Conservation (phyloP, 2,113 vertebrate genomes). For the Scatophagus argus region DNA sequence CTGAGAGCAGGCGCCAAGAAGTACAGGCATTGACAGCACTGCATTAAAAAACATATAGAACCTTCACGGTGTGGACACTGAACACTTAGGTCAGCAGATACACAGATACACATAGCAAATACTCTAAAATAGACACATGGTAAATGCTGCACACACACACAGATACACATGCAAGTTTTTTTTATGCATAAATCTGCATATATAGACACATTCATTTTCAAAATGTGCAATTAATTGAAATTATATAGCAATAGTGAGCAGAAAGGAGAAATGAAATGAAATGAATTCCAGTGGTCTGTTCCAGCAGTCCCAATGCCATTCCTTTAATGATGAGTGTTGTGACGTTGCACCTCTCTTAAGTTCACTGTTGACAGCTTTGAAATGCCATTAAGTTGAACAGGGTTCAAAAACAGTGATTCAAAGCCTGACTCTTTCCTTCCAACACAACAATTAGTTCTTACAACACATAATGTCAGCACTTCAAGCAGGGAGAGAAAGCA, state of each 20-base stretch:
- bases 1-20: constrained; percentile 46
- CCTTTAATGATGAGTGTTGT: constrained; percentile 44
- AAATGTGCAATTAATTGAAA: not conserved
- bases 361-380: constrained; percentile 74
- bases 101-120: not conserved
- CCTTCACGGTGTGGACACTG: not conserved
- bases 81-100: not conserved
- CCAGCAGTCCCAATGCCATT: constrained; percentile 14
- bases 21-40: constrained; percentile 8
- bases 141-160: not conserved
- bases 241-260: not conserved
- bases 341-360: constrained; percentile 34
- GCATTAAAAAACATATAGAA: constrained; percentile 21
- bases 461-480: constrained; percentile 72
- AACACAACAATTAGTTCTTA: constrained; percentile 78
- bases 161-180: not conserved
- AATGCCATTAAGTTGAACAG: constrained; percentile 70
- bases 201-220: not conserved
- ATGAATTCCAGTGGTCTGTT: constrained; percentile 6
- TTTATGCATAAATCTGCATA: not conserved
- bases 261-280: not conserved
- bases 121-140: not conserved
- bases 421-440: constrained; percentile 67
- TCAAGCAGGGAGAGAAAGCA: constrained; percentile 49
- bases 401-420: constrained; percentile 65